A percentile compares a stretch with the other conserved stretches of the same genome.
phyloP scores from a whole-genome alignment of 2,797 vertebrate genomes.

The Danio choprae region DNA sequence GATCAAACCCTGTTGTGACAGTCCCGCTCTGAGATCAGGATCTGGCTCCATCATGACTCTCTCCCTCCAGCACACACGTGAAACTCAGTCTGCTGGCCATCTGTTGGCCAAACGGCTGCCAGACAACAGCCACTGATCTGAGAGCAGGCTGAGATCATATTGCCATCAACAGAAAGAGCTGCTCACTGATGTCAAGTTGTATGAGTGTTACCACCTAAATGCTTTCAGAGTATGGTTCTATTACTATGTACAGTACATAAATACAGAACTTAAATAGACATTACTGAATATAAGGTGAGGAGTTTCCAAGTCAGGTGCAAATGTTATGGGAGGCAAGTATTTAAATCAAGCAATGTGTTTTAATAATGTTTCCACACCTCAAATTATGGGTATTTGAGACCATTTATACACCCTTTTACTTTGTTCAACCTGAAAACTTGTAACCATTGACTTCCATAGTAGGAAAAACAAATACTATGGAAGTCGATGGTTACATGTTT shows the following conservation, averaged over 20 bases:
- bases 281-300: too few relatives aligned
- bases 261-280: background rate
- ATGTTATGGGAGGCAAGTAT: too few relatives aligned
- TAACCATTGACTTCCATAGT: too few relatives aligned
- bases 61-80: slow-evolving; percentile 44
- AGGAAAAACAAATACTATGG: too few relatives aligned
- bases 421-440: too few relatives aligned
- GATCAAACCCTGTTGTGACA: slow-evolving; percentile 51
- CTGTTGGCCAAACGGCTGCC: slow-evolving; percentile 57
- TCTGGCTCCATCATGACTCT: slow-evolving; percentile 47
- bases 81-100: slow-evolving; percentile 62
- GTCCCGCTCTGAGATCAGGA: slow-evolving; percentile 58
- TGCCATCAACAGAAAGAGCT: slow-evolving; percentile 31
- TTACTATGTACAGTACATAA: background rate
- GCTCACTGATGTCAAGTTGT: slow-evolving; percentile 28
- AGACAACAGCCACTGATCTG: slow-evolving; percentile 55
- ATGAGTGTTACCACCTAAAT: background rate
- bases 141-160: slow-evolving; percentile 46
- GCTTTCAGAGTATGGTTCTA: background rate
- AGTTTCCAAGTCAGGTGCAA: too few relatives aligned
- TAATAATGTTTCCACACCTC: too few relatives aligned
- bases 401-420: too few relatives aligned
- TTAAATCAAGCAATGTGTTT: too few relatives aligned
- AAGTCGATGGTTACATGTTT: too few relatives aligned
- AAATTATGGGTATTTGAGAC: too few relatives aligned